Percentiles rank a stretch among this genome's conserved stretches.
These are phyloP conservation scores for Alca torda DNA, from an alignment of 2,797 vertebrate species.

Conservation along the genomic window DNA sequence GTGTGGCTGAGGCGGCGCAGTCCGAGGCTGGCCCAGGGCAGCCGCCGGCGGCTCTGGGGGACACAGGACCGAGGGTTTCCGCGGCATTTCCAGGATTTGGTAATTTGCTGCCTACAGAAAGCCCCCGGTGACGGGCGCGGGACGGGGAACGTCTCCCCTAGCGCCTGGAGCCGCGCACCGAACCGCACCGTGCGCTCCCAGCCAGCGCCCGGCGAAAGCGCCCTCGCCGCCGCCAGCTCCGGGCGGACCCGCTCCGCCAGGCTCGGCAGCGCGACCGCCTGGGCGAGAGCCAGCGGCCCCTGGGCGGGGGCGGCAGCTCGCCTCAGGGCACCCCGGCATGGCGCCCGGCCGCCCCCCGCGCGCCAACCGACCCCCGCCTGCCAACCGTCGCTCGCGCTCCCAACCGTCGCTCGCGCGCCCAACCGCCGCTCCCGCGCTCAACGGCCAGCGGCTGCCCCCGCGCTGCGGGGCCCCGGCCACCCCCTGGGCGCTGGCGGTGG, in stretches of 20 bases:
- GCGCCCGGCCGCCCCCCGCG: not conserved
- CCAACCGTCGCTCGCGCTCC: not conserved
- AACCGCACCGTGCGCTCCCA: not conserved
- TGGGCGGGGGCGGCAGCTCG: not conserved
- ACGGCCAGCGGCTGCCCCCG: not conserved
- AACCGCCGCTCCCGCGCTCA: not conserved
- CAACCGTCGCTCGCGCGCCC: not conserved
- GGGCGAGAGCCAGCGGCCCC: not conserved
- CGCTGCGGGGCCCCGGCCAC: not conserved
- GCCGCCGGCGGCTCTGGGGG: not conserved
- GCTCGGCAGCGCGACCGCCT: not conserved
- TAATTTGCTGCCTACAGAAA: not conserved
- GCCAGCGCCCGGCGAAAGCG: not conserved
- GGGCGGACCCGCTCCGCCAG: not conserved
- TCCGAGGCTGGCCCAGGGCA: not conserved
- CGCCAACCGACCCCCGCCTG: not conserved
- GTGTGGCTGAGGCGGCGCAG: not conserved
- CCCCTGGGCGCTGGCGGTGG: not conserved
- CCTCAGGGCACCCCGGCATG: not conserved
- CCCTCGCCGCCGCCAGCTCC: not conserved
- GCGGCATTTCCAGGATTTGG: not conserved
- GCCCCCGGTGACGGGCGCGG: not conserved
- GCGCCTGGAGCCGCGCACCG: not conserved
- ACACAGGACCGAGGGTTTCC: not conserved
- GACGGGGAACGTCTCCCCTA: too few species aligned